These are phyloP conservation scores for Drosophila triauraria DNA, from an alignment of 1,140 invertebrate species.

Conservation along the genomic window DNA sequence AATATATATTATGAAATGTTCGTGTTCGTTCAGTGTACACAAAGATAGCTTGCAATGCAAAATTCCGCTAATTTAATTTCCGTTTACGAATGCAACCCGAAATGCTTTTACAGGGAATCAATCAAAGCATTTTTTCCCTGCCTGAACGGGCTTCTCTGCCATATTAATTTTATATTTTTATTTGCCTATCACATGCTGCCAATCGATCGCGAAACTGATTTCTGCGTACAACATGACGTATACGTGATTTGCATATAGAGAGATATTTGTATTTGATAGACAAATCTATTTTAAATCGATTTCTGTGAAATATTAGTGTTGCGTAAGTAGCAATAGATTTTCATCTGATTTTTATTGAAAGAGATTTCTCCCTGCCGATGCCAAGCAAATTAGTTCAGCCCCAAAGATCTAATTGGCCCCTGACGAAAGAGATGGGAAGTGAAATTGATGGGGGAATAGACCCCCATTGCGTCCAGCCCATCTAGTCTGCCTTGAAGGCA, in stretches of 20 bases:
- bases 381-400: conserved; percentile 51
- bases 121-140: conserved; percentile 58
- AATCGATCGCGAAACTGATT: conserved; percentile 16
- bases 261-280: conserved; percentile 32
- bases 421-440: conserved; percentile 41
- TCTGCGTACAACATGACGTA: conserved; percentile 56
- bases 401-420: conserved; percentile 44
- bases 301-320: conserved; percentile 38
- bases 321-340: conserved; percentile 37
- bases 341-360: conserved; percentile 43
- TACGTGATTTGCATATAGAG: conserved; percentile 43
- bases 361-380: conserved; percentile 14
- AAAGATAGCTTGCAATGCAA: conserved; percentile 10
- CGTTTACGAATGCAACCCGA: conserved; percentile 39
- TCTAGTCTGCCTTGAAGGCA: conserved; percentile 33
- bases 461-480: conserved; percentile 8
- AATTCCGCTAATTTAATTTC: conserved; percentile 63
- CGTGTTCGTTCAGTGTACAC: conserved; percentile 9
- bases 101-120: conserved; percentile 56
- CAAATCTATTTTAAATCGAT: conserved; percentile 68
- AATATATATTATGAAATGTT: conserved; percentile 12
- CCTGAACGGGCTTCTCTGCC: conserved; percentile 23
- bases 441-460: conserved; percentile 20
- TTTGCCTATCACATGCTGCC: conserved; percentile 55
- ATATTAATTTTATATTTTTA: conserved; percentile 22